Percentiles rank a stretch among this genome's conserved stretches.
These are phyloP conservation scores for Taenioides sp. DNA, from an alignment of 2,797 vertebrate genomes.

Conservation along the genomic window DNA sequence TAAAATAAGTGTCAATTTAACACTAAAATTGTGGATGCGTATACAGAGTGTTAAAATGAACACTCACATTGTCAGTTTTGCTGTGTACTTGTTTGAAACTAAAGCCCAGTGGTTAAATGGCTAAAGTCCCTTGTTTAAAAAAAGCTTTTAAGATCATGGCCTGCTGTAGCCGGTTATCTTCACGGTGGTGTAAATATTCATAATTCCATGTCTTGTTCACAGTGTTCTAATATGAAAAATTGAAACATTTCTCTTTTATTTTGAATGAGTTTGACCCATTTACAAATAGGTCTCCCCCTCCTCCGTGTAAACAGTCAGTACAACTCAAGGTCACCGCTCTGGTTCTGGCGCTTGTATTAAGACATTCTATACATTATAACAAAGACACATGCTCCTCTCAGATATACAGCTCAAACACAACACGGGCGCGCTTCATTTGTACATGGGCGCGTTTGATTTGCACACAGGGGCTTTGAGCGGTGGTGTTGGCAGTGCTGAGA, in stretches of 20 bases:
- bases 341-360: background rate
- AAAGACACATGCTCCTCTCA: background rate
- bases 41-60: too few species aligned
- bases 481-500: constrained; percentile 16
- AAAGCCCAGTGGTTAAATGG: too few species aligned
- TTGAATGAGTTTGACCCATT: background rate
- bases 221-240: background rate
- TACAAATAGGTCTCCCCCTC: background rate
- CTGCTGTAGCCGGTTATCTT: too few species aligned
- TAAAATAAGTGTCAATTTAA: too few species aligned
- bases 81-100: too few species aligned
- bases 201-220: too few species aligned
- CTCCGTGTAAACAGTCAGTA: background rate
- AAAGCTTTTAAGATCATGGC: too few species aligned
- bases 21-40: too few species aligned
- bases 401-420: background rate
- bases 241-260: background rate
- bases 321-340: background rate
- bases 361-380: background rate
- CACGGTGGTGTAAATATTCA: too few species aligned
- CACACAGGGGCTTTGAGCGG: background rate
- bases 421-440: too few species aligned
- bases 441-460: background rate
- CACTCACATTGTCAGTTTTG: too few species aligned
- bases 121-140: too few species aligned